Conservation (phyloP, 2,797 vertebrate species). For the Sebastes steindachneri region DNA sequence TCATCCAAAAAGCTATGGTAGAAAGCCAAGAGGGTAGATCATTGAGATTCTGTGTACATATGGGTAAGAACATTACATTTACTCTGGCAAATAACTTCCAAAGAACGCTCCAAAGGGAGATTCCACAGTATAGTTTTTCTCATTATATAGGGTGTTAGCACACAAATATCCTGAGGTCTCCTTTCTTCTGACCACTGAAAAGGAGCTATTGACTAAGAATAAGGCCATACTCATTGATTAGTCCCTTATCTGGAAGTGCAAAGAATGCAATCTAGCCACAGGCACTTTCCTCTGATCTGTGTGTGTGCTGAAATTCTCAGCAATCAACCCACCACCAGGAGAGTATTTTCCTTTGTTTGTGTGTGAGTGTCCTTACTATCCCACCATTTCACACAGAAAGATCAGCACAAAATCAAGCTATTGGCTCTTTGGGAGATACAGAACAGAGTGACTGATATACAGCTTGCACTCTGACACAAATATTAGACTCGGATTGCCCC, state of each 20-base stretch:
- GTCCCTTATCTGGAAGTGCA: conserved; percentile 34
- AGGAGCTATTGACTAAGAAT: conserved; percentile 40
- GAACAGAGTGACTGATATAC: not conserved
- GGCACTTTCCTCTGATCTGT: conserved; percentile 18
- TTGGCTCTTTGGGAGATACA: not conserved
- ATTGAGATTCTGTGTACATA: not conserved
- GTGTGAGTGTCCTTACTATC: not conserved
- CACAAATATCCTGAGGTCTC: conserved; percentile 33
- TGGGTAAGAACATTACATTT: conserved; percentile 1
- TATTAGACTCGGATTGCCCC: not conserved
- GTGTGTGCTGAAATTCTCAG: not conserved
- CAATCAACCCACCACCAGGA: not conserved
- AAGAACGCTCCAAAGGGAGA: not conserved
- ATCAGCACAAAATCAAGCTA: conserved; percentile 28
- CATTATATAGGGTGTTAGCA: not conserved
- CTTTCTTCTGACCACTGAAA: conserved; percentile 14
- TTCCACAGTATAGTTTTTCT: not conserved
- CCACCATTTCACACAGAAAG: not conserved
- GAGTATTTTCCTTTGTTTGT: not conserved
- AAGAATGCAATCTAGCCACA: conserved; percentile 30
- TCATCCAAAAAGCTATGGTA: conserved; percentile 17
- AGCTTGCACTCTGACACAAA: conserved; percentile 16
- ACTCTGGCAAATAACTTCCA: conserved; percentile 3
- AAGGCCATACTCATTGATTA: conserved; percentile 56
- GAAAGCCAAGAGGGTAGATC: not conserved